Evolutionary conservation across 2,797 vertebrate genomes (phyloP).

Genomic region (Epinephelus coioides): DNA sequence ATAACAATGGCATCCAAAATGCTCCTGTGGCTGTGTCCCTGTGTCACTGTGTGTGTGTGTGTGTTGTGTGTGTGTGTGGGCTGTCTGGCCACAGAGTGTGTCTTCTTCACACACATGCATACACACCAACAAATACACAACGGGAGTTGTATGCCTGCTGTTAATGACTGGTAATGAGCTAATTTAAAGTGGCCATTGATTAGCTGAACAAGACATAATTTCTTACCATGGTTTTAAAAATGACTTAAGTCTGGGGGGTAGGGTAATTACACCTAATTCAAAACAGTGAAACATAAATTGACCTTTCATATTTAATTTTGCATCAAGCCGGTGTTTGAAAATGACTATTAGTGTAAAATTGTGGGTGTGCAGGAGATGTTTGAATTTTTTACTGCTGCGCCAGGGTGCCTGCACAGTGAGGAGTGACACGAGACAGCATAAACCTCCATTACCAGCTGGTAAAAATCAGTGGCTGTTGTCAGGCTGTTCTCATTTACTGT

Average conservation of each 20-base stretch:
- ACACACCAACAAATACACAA: neutral
- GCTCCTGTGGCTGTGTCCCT: slow-evolving; percentile 27
- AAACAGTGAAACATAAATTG: neutral
- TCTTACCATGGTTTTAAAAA: slow-evolving; percentile 14
- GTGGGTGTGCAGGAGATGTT: neutral
- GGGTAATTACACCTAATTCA: neutral
- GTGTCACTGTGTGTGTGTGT: slow-evolving; percentile 10
- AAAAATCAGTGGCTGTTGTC: neutral
- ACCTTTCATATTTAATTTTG: slow-evolving; percentile 9
- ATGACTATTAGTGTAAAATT: neutral
- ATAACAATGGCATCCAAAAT: slow-evolving; percentile 53
- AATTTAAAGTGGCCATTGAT: slow-evolving; percentile 20
- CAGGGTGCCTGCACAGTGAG: neutral
- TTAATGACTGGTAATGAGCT: slow-evolving; percentile 19
- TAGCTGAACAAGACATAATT: neutral
- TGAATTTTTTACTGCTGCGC: neutral
- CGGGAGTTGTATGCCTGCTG: slow-evolving; percentile 5
- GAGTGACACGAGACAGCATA: neutral
- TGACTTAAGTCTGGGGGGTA: neutral
- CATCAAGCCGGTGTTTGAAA: neutral
- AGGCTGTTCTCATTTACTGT: no score
- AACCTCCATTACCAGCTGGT: neutral
- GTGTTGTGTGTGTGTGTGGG: slow-evolving; percentile 9
- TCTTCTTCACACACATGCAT: neutral
- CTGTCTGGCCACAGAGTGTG: slow-evolving; percentile 20